phyloP scores from a whole-genome alignment of 2,797 vertebrate genomes.

The Enteromius fasciolatus region DNA sequence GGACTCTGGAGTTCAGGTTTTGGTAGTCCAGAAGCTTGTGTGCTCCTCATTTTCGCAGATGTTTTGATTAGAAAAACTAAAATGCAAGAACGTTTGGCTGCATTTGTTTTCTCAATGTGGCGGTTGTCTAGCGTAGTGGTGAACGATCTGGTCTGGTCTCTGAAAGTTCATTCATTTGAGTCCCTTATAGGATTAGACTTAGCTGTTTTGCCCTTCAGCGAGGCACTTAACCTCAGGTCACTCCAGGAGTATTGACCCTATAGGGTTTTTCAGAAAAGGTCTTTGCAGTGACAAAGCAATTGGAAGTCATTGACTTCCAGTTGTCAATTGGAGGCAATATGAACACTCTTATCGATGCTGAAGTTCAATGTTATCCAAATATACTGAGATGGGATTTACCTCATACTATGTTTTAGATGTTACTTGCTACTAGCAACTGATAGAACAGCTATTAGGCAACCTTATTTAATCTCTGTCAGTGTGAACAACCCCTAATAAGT shows the following conservation, averaged over 20 bases:
- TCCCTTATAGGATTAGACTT: not conserved
- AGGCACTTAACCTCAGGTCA: conserved; percentile 4
- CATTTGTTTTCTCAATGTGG: conserved; percentile 33
- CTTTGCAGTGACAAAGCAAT: conserved; percentile 5
- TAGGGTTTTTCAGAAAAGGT: not conserved
- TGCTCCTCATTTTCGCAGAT: not conserved
- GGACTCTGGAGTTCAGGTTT: conserved; percentile 29
- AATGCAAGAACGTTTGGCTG: conserved; percentile 4
- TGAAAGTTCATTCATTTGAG: not conserved
- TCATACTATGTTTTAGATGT: not conserved
- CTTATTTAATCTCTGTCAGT: not conserved
- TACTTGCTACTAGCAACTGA: not conserved
- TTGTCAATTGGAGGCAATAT: not conserved
- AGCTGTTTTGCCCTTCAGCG: not conserved
- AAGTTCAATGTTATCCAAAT: not conserved
- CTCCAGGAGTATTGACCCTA: not conserved
- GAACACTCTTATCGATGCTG: not conserved
- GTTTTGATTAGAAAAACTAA: conserved; percentile 21
- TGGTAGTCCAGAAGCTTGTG: conserved; percentile 16
- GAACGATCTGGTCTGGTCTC: conserved; percentile 2
- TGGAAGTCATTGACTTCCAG: not conserved
- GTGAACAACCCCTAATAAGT: not conserved
- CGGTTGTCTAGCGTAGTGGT: not conserved
- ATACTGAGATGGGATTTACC: not conserved
- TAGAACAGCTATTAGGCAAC: not conserved